Evolutionary conservation across 2,888 invertebrate species (phyloP).

Genomic region (Arrhopalites spinosus): DNA sequence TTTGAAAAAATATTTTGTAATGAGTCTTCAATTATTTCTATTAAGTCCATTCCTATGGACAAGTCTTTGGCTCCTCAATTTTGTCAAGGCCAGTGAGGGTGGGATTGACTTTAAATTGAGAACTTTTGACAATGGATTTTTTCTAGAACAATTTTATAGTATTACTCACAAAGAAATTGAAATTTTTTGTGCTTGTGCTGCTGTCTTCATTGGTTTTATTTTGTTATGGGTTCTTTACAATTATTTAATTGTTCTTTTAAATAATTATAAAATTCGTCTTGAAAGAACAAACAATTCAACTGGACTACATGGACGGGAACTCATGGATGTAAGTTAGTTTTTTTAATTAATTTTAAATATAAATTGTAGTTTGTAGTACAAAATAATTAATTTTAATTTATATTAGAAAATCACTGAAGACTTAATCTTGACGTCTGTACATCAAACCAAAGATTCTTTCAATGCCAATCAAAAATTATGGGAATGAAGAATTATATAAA

Average conservation of each 20-base stretch:
- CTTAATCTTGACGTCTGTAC: background rate
- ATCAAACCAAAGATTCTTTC: background rate
- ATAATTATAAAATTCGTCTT: too few relatives aligned
- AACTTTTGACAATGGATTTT: conserved; percentile 30
- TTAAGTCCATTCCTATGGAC: too few relatives aligned
- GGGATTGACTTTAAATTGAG: conserved; percentile 19
- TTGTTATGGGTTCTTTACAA: conserved; percentile 13
- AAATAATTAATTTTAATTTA: background rate
- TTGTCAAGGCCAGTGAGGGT: background rate
- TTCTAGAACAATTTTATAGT: conserved; percentile 24
- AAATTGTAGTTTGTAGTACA: background rate
- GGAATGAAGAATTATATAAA: background rate
- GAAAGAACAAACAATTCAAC: too few relatives aligned
- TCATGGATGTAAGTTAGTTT: background rate
- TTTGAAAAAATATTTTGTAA: too few relatives aligned
- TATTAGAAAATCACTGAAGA: conserved; percentile 3
- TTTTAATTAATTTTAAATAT: background rate
- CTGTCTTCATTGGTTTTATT: background rate
- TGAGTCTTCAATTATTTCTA: too few relatives aligned
- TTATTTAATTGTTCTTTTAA: conserved; percentile 2
- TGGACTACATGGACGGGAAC: background rate
- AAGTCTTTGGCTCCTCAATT: too few relatives aligned
- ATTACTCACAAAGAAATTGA: conserved; percentile 19
- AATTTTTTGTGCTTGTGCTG: background rate
- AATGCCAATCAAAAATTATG: background rate